phyloP scores from a whole-genome alignment of 2,113 vertebrate species.

The Cygnus atratus region DNA sequence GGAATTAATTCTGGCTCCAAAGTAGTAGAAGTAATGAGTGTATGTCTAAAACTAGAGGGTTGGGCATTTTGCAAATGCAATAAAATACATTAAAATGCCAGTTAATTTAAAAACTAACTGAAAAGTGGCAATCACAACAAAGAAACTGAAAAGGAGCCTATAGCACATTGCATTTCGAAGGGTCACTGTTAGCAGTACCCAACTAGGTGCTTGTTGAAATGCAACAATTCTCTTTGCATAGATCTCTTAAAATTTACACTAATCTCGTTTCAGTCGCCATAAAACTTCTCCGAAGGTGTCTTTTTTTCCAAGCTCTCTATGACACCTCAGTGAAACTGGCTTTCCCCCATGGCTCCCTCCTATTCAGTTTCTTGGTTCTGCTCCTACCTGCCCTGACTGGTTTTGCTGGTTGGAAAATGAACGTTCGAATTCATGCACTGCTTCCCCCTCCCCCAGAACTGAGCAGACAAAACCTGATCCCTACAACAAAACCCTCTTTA shows the following conservation, averaged over 20 bases:
- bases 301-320: neutral
- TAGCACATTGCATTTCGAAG: neutral
- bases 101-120: neutral
- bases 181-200: fast-evolving
- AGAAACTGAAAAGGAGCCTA: neutral
- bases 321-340: neutral
- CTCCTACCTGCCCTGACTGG: constrained; percentile 92
- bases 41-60: fast-evolving
- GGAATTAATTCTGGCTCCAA: neutral
- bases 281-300: neutral
- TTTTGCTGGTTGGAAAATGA: constrained; percentile 93
- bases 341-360: constrained; percentile 40
- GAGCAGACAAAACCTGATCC: constrained; percentile 85
- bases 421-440: constrained; percentile 84
- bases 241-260: neutral
- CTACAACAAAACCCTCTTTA: constrained; percentile 61
- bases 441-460: constrained; percentile 63
- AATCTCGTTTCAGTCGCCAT: neutral
- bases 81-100: fast-evolving
- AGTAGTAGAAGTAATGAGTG: neutral
- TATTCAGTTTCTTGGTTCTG: constrained; percentile 43
- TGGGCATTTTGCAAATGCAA: fast-evolving
- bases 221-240: neutral
- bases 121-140: neutral
- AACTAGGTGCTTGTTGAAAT: neutral